These are phyloP conservation scores for Pipistrellus pygmaeus DNA, from an alignment of 2,797 vertebrate genomes.

Conservation along the genomic window DNA sequence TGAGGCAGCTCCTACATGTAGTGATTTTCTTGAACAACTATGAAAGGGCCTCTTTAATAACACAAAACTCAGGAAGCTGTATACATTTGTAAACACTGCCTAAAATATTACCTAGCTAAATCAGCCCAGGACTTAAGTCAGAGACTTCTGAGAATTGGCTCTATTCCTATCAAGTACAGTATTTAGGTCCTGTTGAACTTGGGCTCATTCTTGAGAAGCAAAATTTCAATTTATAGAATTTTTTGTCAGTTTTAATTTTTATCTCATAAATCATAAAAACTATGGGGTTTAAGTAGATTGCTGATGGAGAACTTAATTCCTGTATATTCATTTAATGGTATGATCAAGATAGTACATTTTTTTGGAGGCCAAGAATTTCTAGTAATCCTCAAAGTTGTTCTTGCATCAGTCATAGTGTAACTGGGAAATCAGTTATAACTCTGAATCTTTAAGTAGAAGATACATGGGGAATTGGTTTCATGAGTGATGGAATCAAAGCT, in stretches of 20 bases:
- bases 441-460: background rate
- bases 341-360: background rate
- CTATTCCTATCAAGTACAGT: background rate
- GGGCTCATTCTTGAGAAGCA: background rate
- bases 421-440: background rate
- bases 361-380: slow-evolving; percentile 31
- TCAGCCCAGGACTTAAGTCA: slow-evolving; percentile 33
- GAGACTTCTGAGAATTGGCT: slow-evolving; percentile 26
- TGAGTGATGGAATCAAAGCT: background rate
- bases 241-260: slow-evolving; percentile 10
- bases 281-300: background rate
- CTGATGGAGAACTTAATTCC: slow-evolving; percentile 18
- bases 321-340: background rate
- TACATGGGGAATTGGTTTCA: slow-evolving; percentile 27
- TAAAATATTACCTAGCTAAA: slow-evolving; percentile 12
- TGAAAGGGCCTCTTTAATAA: slow-evolving; percentile 32
- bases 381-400: background rate
- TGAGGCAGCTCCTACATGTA: background rate
- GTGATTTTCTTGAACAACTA: slow-evolving; percentile 29
- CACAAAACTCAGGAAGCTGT: background rate
- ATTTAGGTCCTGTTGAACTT: background rate
- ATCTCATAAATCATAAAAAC: background rate
- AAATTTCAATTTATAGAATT: slow-evolving; percentile 21
- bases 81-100: background rate
- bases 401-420: background rate